Base-by-base conservation (phyloP, 2,888 invertebrate genomes). In the Eulithis testata region DNA sequence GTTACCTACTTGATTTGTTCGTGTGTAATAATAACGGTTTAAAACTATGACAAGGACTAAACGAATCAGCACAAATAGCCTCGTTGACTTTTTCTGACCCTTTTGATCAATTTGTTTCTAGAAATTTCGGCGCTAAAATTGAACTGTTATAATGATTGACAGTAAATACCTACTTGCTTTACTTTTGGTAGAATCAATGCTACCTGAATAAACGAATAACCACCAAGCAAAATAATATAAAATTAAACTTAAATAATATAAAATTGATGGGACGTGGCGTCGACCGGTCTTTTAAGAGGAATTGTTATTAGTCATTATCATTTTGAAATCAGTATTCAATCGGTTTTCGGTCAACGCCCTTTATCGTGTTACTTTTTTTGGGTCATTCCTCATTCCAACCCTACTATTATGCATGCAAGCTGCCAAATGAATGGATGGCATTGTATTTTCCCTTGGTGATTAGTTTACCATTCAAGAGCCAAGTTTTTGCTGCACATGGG, bases 41-140 rank as follows among this genome's bases (percentile, higher is more conserved):
- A 68, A 69, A 68, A 66, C 50, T 65, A 65, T 66, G 36, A 52
- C 63, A 52, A 73, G 74, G 71, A 70, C 69, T 47, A 68, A 70
- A 69, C 63, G 27, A 65, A 66, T 69, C 56, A 63, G 61, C 65
- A 52, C 68, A 68, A 72, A 70, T 54, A 65, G 47, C 64, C 55
- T 68, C 55, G 65, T 73, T 73, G 72, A 73, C 73, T 69, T 60
- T 53, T 45, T 11, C 60, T 72, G 67, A 70, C 71, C 68, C 55
- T 45, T 69, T 60, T 52, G 69, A 63, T 8, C 60, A 51, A 58
- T 49, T 21, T 60, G 52, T 36, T 60, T 63, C 87, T 85, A 82
- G 87, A 89, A 87, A 86, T 80, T 82, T 85, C 82, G 71, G 65
- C 75, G 77, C 71, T 60, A 65, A 51, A 51, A 31, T 51, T 31